Base-by-base conservation (phyloP, 2,113 vertebrate species). In the Orycteropus afer region DNA sequence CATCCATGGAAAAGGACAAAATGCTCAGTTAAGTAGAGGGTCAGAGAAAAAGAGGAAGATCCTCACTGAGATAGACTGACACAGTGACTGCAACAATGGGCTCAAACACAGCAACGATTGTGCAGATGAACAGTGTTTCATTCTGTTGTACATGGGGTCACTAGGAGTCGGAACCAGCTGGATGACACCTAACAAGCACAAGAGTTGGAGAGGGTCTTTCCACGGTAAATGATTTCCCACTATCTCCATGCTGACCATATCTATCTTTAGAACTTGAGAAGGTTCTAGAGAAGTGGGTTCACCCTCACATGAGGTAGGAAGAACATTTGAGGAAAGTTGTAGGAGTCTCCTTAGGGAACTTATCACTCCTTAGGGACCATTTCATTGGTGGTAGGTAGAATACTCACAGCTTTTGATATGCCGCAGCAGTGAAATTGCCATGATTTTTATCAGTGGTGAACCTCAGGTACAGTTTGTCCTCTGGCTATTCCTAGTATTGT, bases 341-440 rank as follows among this genome's bases (percentile, higher is more conserved):
- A 80, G 6, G 59, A 65, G 45, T 86, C 25, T 84, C 29, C 45
- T 85, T 65, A 74, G 40, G 53, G 61, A 85, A 53, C 3, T 65
- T 78, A 93, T 2, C 53, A 79, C 3, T 55, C 27, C 0, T 88
- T 74, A 90, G 57, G 9, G 34, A 77, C 23, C 7, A 89, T 79
- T 86, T 71, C 67, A 69, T 34, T 79, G 20, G 61, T 51, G 12
- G 29, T 15, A 20, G 29, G 42, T 51, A 2, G 42, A 77, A 45
- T 53, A 80, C 10, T 71, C 90, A 92, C 18, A 87, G 65, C 2
- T 86, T 97, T 57, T 51, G 15, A 5, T 25, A 87, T 84, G 87
- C 45, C 45, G 27, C 22, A 57, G 37, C 51, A 20, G 42, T 88
- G 59, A 87, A 84, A 29, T 89, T 57, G 51, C 73, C 55, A 49